Base-by-base conservation (phyloP, 1,140 invertebrate species). In the Teleopsis dalmanni region DNA sequence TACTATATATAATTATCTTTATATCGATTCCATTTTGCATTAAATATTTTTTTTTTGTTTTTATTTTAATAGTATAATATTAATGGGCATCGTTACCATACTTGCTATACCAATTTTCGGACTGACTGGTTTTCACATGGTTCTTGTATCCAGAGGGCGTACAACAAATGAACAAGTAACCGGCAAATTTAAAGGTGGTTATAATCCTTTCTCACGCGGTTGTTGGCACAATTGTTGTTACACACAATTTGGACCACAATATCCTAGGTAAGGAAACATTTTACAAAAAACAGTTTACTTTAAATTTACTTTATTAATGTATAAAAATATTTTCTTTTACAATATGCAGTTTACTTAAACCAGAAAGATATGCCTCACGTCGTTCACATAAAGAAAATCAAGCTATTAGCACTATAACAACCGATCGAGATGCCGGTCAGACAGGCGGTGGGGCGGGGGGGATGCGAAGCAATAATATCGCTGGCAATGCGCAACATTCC, bases 111-210 rank as follows among this genome's bases (percentile, higher is more conserved):
- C 97, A 53, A 95, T 99, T 56, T 87, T 95, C 73, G 96, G 95
- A 57, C 76, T 99, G 55, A 97, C 95, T 49, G 90, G 90, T 43
- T 99, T 99, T 75, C 96, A 99, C 73, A 86, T 98, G 75, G 85
- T 98, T 55, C 78, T 99, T 50, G 93, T 99, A 34, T 89, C 91
- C 13, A 78, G 93, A 60, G 97, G 96, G n/a, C 81, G 95, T 48
- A 99, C 97, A n/a, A 99, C 97, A 48, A 99, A 99, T 76, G 97
- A 99, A 76, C 96, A 99, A 79, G 94, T 98, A 26, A 98, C 95
- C 4, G 94, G 93, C 33, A 98, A 98, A 78, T 98, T 98, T 76
- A 91, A 92, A 70, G 91, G 91, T 43, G 93, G 92, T 21, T 93
- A 91, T 71, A 98, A 98, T 81, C 95, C 95, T 46, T 98, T 97